These are phyloP conservation scores for Drosophila neonasuta DNA, from an alignment of 2,888 invertebrate genomes.

Conservation along the genomic window DNA sequence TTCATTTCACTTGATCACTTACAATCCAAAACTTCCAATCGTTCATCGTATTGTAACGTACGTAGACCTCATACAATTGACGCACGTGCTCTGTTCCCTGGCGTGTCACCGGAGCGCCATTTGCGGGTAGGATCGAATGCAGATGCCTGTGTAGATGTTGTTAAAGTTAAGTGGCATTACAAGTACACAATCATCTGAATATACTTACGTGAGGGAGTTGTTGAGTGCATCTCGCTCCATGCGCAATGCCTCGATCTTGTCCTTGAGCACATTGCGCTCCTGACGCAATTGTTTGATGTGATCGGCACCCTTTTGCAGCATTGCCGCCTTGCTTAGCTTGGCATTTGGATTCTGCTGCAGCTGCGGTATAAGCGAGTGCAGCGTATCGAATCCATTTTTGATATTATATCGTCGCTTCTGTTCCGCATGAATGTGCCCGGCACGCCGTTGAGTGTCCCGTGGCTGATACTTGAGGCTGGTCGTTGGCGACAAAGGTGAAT, in stretches of 20 bases:
- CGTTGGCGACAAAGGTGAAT: conserved; percentile 85
- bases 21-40: conserved; percentile 99
- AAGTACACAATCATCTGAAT: too few species aligned
- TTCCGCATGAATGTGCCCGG: conserved; percentile 96
- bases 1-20: conserved; percentile 79
- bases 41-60: conserved; percentile 91
- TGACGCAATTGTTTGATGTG: conserved; percentile 94
- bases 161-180: background rate
- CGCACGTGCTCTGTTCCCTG: conserved; percentile 94
- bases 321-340: conserved; percentile 97
- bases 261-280: conserved; percentile 92
- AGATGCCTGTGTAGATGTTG: conserved; percentile 87
- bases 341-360: conserved; percentile 94
- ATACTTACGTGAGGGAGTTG: conserved; percentile 91
- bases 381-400: conserved; percentile 97
- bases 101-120: conserved; percentile 95
- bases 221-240: conserved; percentile 96
- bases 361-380: conserved; percentile 95
- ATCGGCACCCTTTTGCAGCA: conserved; percentile 98
- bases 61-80: conserved; percentile 96
- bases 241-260: conserved; percentile 93
- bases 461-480: conserved; percentile 82
- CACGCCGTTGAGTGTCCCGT: conserved; percentile 87
- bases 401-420: conserved; percentile 97
- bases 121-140: conserved; percentile 96